Base-by-base conservation (phyloP, 2,888 invertebrate species). In the Agrenia bidenticulata region DNA sequence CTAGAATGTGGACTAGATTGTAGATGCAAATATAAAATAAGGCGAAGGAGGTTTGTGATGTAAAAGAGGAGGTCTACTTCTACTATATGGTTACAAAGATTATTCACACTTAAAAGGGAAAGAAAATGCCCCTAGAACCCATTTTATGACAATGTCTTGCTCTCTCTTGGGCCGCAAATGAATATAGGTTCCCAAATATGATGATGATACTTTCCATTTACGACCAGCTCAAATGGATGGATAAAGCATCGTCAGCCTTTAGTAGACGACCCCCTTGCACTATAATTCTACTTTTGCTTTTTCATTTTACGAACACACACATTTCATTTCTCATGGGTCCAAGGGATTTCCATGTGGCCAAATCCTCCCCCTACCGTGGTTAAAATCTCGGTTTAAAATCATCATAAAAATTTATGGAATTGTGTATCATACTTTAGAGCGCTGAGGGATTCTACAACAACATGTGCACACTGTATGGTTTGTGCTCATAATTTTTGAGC, bases 81-180 rank as follows among this genome's bases (percentile, higher is more conserved):
- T n/a, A n/a, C n/a, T n/a, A n/a, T n/a, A 32, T 7, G 32, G 32
- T 11, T 32, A 4, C 5, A 24, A 63, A 71, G 70, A 73, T 73
- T 70, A 73, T 73, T 73, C 69, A 73, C 73, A 73, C 70, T 69
- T 73, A 66, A 63, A 42, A 51, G 55, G 64, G 63, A 61, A 61
- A 56, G 60, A 64, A 68, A 72, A 68, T 69, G 65, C 63, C 65
- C 55, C 57, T 66, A 56, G 67, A 65, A 69, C 64, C 61, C 67
- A 67, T 67, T 71, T 71, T 71, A 73, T 64, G 73, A 68, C 68
- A 73, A 66, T 73, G 68, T 64, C 66, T 71, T 66, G 60, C 67
- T 66, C 73, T 67, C 67, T 68, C 66, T 58, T 53, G 45, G 41
- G 55, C 57, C 59, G 39, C 45, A 69, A 70, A 70, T 69, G 71